Conservation (phyloP, 2,797 vertebrate genomes). For the Scolopax rusticola region DNA sequence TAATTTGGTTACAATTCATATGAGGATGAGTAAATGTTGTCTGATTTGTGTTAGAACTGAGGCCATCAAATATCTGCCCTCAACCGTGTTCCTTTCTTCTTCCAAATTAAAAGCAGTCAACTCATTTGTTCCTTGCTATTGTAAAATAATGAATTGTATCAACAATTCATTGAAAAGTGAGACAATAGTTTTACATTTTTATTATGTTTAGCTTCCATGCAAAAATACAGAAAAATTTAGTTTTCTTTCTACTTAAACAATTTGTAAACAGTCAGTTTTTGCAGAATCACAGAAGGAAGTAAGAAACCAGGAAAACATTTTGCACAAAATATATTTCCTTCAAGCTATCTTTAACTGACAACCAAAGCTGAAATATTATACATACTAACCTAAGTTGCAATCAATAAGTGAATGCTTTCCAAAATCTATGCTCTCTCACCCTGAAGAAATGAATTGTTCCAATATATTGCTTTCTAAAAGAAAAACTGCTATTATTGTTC, state of each 20-base stretch:
- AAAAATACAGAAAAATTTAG: not conserved
- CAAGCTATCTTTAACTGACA: not conserved
- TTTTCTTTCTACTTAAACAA: not conserved
- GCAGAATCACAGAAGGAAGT: not conserved
- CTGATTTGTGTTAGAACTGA: not conserved
- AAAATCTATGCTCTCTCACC: not conserved
- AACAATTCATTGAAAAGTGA: not conserved
- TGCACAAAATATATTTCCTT: not conserved
- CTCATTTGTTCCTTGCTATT: not conserved
- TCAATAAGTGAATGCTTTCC: constrained; percentile 36
- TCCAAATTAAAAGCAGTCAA: not conserved
- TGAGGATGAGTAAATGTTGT: not conserved
- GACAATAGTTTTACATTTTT: not conserved
- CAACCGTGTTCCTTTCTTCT: not conserved
- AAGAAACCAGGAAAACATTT: not conserved
- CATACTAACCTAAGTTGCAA: not conserved
- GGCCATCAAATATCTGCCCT: not conserved
- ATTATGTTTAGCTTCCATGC: not conserved
- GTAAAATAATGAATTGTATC: not conserved
- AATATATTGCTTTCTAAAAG: constrained; percentile 17
- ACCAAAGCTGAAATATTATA: not conserved
- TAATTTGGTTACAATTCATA: not conserved
- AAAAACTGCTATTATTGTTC: constrained; percentile 21
- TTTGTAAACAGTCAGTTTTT: not conserved
- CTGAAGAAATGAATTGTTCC: constrained; percentile 5